Percentiles rank a stretch among this genome's conserved stretches.
phyloP scores from a whole-genome alignment of 2,113 vertebrate species.

The Psettodes erumei region DNA sequence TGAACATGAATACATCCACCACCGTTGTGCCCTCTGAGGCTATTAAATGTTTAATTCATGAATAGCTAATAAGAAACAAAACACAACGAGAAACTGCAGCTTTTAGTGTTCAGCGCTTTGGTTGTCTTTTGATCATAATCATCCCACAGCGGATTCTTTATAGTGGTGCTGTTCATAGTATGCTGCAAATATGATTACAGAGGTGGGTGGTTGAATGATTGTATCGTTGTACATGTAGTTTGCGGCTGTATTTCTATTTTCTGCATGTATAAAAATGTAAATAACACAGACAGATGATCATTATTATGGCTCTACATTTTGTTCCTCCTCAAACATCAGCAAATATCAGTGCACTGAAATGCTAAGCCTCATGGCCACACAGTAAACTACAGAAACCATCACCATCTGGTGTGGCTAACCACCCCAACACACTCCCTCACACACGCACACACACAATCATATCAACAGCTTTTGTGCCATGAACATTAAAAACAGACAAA shows the following conservation, averaged over 20 bases:
- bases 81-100: slow-evolving; percentile 17
- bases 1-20: slow-evolving; percentile 23
- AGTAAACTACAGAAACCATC: slow-evolving; percentile 11
- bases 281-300: neutral
- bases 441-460: slow-evolving; percentile 10
- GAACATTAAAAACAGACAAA: slow-evolving; percentile 19
- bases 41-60: slow-evolving; percentile 49
- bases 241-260: slow-evolving; percentile 29
- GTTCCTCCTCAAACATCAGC: slow-evolving; percentile 11
- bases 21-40: slow-evolving; percentile 23
- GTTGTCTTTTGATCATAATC: slow-evolving; percentile 47
- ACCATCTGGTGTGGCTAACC: slow-evolving; percentile 47
- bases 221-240: neutral
- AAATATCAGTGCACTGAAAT: slow-evolving; percentile 37
- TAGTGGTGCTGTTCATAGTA: neutral
- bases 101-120: slow-evolving; percentile 22
- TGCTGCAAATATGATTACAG: slow-evolving; percentile 8
- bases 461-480: slow-evolving; percentile 8
- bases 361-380: slow-evolving; percentile 18
- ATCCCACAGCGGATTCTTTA: slow-evolving; percentile 31
- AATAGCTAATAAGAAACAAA: slow-evolving; percentile 49
- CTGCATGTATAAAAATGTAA: neutral
- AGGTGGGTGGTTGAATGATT: neutral
- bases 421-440: neutral
- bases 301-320: neutral